phyloP scores from a whole-genome alignment of 2,113 vertebrate species.

The Thunnus maccoyii region DNA sequence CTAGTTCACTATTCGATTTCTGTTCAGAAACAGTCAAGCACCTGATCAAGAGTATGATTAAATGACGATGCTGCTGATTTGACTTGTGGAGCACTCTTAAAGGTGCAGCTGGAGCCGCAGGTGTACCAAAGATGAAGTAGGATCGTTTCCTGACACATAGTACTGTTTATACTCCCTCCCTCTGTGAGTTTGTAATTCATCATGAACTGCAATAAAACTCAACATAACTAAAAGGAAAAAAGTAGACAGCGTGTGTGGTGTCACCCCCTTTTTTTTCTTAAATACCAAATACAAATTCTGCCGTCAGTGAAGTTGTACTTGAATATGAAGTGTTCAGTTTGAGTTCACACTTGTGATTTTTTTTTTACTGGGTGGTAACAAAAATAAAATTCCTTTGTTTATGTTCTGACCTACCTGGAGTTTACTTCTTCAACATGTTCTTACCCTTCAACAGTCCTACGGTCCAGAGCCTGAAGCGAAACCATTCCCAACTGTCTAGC shows the following conservation, averaged over 20 bases:
- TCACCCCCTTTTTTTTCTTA: neutral
- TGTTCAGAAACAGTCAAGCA: neutral
- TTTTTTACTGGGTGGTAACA: neutral
- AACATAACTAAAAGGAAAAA: neutral
- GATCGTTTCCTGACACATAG: neutral
- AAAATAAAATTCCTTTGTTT: neutral
- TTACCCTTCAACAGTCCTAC: conserved; percentile 79
- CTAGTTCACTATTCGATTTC: neutral
- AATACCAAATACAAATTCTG: neutral
- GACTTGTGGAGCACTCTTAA: neutral
- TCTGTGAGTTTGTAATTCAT: conserved; percentile 2
- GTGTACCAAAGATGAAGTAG: neutral
- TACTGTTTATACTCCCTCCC: neutral
- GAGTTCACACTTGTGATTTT: no score
- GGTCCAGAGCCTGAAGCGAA: conserved; percentile 80
- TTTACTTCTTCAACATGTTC: conserved; percentile 2
- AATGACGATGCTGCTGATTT: neutral
- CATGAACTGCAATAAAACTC: neutral
- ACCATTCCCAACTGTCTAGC: conserved; percentile 76
- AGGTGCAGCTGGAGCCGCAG: neutral
- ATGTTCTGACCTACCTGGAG: neutral
- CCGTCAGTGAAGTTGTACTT: neutral
- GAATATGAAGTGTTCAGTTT: neutral
- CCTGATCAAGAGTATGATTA: neutral
- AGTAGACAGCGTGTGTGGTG: neutral